Evolutionary conservation across 2,113 vertebrate species (phyloP).

Genomic region (Perccottus glenii): DNA sequence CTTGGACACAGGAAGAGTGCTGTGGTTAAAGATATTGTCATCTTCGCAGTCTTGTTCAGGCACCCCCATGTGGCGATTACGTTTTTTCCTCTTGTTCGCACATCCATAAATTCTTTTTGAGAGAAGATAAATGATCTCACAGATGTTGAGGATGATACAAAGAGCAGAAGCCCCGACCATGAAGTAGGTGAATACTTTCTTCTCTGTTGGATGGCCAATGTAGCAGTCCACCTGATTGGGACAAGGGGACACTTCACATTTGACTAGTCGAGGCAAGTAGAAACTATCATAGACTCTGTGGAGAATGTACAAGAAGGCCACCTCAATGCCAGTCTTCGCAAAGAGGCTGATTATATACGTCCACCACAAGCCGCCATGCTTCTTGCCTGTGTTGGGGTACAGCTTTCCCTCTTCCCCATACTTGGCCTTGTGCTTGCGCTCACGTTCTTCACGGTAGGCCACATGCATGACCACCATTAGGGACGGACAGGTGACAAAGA

Average conservation of each 20-base stretch:
- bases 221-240: conserved; percentile 88
- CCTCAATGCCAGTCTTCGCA: conserved; percentile 83
- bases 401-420: conserved; percentile 67
- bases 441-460: conserved; percentile 81
- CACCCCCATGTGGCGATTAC: neutral
- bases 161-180: conserved; percentile 85
- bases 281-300: conserved; percentile 84
- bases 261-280: conserved; percentile 83
- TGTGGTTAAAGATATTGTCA: conserved; percentile 53
- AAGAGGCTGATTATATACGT: conserved; percentile 85
- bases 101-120: conserved; percentile 73
- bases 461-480: conserved; percentile 89
- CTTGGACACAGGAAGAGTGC: conserved; percentile 1
- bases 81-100: conserved; percentile 40
- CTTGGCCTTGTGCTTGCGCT: conserved; percentile 77
- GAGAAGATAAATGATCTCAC: conserved; percentile 85
- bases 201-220: conserved; percentile 87
- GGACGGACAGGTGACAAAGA: conserved; percentile 83
- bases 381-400: conserved; percentile 77
- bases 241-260: conserved; percentile 80
- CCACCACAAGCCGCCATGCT: conserved; percentile 83
- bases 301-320: conserved; percentile 84
- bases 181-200: conserved; percentile 89
- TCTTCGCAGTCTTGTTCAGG: conserved; percentile 18
- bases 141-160: conserved; percentile 86